A percentile compares a stretch with the other conserved stretches of the same genome.
phyloP scores from a whole-genome alignment of 2,797 vertebrate genomes.

The Cichlasoma orientale region DNA sequence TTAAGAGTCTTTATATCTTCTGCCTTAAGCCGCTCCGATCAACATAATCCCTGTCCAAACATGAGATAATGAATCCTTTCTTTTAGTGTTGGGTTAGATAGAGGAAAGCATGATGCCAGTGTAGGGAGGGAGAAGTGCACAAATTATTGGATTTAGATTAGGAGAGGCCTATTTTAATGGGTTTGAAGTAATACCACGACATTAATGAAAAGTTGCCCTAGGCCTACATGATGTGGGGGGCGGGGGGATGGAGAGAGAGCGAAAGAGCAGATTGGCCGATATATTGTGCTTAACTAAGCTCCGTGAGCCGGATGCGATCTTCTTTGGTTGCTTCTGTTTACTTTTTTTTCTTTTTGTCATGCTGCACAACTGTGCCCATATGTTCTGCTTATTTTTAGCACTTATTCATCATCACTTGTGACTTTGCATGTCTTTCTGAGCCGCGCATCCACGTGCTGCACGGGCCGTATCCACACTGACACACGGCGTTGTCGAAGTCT shows the following conservation, averaged over 20 bases:
- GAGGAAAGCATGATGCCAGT: conserved; percentile 63
- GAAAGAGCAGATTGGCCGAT: background rate
- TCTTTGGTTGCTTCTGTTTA: background rate
- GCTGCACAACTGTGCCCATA: background rate
- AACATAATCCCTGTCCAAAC: conserved; percentile 84
- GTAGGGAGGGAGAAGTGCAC: conserved; percentile 65
- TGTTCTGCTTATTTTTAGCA: conserved; percentile 13
- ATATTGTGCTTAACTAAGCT: background rate
- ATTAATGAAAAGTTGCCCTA: conserved; percentile 74
- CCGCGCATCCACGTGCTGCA: background rate
- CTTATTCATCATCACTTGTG: background rate
- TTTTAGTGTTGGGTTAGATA: conserved; percentile 59
- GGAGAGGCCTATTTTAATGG: conserved; percentile 76
- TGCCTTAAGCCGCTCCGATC: conserved; percentile 76
- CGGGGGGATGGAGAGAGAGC: no score
- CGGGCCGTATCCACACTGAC: background rate
- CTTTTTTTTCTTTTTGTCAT: background rate
- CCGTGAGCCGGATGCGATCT: background rate
- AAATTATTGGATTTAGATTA: conserved; percentile 85
- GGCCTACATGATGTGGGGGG: conserved; percentile 34
- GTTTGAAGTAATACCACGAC: conserved; percentile 74
- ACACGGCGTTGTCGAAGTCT: conserved; percentile 9
- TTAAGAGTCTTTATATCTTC: conserved; percentile 82
- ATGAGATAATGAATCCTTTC: conserved; percentile 84
- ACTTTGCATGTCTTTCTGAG: background rate